Conservation (phyloP, 2,888 invertebrate species). For the Exocentrus adspersus region DNA sequence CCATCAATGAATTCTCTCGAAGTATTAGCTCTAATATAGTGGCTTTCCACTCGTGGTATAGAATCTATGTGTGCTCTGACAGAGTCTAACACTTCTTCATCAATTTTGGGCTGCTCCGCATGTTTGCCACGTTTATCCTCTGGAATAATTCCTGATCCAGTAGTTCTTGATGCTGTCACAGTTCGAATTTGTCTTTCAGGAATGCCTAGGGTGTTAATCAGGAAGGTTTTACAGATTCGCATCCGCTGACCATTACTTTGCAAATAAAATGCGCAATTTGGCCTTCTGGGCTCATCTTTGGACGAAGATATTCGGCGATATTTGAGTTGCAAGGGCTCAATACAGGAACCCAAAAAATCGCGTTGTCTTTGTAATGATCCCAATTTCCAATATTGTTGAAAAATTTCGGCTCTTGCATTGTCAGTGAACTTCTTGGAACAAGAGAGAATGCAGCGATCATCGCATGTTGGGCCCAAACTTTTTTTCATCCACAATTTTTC, state of each 20-base stretch:
- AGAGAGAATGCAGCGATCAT: neutral
- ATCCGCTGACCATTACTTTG: constrained; percentile 20
- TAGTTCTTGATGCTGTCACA: constrained; percentile 23
- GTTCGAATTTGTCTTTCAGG: constrained; percentile 41
- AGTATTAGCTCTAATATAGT: constrained; percentile 1
- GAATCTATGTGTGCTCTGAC: neutral
- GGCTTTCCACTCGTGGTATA: neutral
- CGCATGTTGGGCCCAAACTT: neutral
- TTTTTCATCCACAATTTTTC: neutral
- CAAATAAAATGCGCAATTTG: constrained; percentile 30
- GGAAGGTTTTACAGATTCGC: constrained; percentile 42
- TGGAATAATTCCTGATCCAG: constrained; percentile 39
- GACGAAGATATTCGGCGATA: constrained; percentile 1
- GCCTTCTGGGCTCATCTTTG: constrained; percentile 16
- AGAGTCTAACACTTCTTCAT: neutral
- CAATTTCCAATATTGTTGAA: constrained; percentile 27
- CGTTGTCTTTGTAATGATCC: constrained; percentile 31
- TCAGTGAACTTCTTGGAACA: constrained; percentile 14
- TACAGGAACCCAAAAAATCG: constrained; percentile 28
- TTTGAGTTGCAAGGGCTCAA: constrained; percentile 19
- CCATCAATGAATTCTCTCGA: constrained; percentile 23
- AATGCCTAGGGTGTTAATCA: constrained; percentile 47
- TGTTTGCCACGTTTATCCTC: constrained; percentile 48
- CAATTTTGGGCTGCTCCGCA: constrained; percentile 28
- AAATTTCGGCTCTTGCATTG: constrained; percentile 17